A percentile compares a stretch with the other conserved stretches of the same genome.
These are phyloP conservation scores for Phycodurus eques DNA, from an alignment of 2,113 vertebrate species.

Conservation along the genomic window DNA sequence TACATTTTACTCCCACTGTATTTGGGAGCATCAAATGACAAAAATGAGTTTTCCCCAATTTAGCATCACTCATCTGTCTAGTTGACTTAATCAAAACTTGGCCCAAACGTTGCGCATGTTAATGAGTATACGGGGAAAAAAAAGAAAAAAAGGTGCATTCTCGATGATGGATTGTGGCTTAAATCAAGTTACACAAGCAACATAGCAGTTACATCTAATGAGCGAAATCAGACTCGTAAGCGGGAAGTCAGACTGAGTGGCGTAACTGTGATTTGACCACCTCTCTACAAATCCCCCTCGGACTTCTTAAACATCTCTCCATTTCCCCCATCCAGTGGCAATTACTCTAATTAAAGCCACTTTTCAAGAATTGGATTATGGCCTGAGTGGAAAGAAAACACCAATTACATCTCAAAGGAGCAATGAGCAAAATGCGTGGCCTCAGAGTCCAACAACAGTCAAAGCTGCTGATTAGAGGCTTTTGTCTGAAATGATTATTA, in stretches of 20 bases:
- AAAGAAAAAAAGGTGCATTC: not conserved
- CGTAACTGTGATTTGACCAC: not conserved
- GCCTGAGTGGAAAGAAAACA: conserved; percentile 11
- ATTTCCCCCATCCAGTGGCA: conserved; percentile 7
- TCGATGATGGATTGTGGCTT: not conserved
- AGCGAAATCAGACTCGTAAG: not conserved
- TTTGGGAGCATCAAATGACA: no score
- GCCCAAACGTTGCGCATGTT: no score
- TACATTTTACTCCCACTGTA: no score
- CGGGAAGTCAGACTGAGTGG: not conserved
- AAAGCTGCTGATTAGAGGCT: not conserved
- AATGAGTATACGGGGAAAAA: no score
- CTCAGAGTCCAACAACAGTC: not conserved
- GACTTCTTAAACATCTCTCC: not conserved
- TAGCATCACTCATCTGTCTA: no score
- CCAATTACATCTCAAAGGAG: conserved; percentile 19
- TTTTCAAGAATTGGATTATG: conserved; percentile 19
- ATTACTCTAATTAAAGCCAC: conserved; percentile 15
- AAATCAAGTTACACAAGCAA: not conserved
- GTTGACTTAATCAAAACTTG: no score
- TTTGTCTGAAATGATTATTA: conserved; percentile 1
- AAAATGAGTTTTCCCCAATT: no score
- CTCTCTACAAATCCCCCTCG: not conserved
- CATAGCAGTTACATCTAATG: not conserved
- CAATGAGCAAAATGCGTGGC: conserved; percentile 15